Evolutionary conservation across 2,888 invertebrate genomes (phyloP).

Genomic region (Idaea aversata): DNA sequence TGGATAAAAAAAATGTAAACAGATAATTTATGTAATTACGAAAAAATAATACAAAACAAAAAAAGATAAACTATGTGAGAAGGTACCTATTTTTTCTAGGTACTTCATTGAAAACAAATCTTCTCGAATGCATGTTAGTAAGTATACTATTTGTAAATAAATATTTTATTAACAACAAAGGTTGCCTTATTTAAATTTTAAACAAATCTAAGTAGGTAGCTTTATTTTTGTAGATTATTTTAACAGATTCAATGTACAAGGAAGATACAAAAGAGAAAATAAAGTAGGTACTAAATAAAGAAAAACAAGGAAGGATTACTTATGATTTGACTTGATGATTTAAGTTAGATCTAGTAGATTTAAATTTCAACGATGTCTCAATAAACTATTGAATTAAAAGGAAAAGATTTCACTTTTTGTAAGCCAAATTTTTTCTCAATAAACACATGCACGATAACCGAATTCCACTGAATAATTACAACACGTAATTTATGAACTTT

Average conservation of each 20-base stretch:
- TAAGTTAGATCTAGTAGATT: too few relatives aligned
- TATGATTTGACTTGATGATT: too few relatives aligned
- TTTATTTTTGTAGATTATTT: too few relatives aligned
- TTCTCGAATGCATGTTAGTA: not conserved
- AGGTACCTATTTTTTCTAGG: not conserved
- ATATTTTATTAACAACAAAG: not conserved
- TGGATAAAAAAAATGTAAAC: slow-evolving; percentile 27
- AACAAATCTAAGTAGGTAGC: not conserved
- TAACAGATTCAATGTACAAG: too few relatives aligned
- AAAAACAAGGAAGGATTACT: too few relatives aligned
- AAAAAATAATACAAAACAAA: not conserved
- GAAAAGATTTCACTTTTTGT: not conserved
- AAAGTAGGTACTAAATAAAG: too few relatives aligned
- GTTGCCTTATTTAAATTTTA: not conserved
- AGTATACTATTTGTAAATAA: not conserved
- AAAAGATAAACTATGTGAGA: not conserved
- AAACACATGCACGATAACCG: not conserved
- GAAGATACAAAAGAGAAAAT: too few relatives aligned
- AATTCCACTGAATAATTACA: slow-evolving; percentile 15
- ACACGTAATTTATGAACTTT: slow-evolving; percentile 8
- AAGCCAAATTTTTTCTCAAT: not conserved
- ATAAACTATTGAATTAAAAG: not conserved
- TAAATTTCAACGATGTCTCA: too few relatives aligned
- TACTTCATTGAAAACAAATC: not conserved
- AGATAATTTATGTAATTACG: slow-evolving; percentile 11